Conservation (phyloP, 2,888 invertebrate genomes). For the Aphidius colemani region DNA sequence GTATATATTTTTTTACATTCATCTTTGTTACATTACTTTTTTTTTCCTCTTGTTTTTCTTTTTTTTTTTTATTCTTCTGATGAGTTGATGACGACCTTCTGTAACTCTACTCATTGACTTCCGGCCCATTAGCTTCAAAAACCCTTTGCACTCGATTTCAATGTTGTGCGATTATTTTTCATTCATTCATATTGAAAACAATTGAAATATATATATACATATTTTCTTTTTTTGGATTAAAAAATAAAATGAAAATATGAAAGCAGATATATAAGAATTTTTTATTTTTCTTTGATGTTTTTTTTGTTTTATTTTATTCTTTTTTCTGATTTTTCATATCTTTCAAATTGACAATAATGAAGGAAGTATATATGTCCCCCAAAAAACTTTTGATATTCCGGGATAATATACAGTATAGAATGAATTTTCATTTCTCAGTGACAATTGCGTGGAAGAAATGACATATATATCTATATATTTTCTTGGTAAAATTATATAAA, state of each 20-base stretch:
- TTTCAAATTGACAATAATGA: not conserved
- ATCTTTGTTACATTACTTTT: not conserved
- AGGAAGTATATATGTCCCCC: not conserved
- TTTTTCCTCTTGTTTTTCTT: not conserved
- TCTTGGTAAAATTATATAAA: constrained; percentile 1
- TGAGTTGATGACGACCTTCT: constrained; percentile 3
- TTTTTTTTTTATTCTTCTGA: not conserved
- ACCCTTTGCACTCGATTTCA: constrained; percentile 30
- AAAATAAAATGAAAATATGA: too few species aligned
- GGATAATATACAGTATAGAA: not conserved
- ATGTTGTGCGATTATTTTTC: constrained; percentile 39
- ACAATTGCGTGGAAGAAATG: constrained; percentile 34
- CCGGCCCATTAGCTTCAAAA: constrained; percentile 40
- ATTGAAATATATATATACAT: too few species aligned
- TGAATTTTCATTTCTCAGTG: constrained; percentile 11
- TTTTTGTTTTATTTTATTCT: too few species aligned
- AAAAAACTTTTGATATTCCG: too few species aligned
- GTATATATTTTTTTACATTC: constrained; percentile 6
- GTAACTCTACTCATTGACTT: constrained; percentile 30
- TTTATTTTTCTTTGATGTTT: not conserved
- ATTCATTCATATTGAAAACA: constrained; percentile 8
- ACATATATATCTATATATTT: constrained; percentile 25
- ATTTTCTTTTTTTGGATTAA: too few species aligned
- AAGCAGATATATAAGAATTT: not conserved
- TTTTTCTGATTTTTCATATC: not conserved